Evolutionary conservation across 1,140 invertebrate species (phyloP).

Genomic region (Lethrus apterus): DNA sequence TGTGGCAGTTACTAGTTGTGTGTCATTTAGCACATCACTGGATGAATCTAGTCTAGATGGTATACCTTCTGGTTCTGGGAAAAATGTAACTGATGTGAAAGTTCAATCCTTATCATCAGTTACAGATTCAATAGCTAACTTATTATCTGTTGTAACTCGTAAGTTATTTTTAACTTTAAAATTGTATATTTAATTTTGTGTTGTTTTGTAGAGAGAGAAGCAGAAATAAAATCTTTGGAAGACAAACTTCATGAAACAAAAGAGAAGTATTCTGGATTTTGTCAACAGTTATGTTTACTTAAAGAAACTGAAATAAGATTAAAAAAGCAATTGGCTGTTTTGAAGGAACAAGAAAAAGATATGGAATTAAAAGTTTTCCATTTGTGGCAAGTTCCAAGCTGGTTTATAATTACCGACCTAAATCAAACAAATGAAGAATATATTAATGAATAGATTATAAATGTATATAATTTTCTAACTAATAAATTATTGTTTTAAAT

Average conservation of each 20-base stretch:
- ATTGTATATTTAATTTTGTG: not conserved
- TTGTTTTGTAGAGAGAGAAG: slow-evolving; percentile 34
- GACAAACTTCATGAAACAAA: slow-evolving; percentile 28
- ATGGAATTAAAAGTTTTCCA: slow-evolving; percentile 33
- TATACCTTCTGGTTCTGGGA: slow-evolving; percentile 15
- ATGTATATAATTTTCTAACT: no score
- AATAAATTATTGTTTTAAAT: no score
- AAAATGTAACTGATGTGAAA: slow-evolving; percentile 9
- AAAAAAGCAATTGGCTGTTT: slow-evolving; percentile 28
- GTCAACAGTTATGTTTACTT: slow-evolving; percentile 29
- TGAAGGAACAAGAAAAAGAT: slow-evolving; percentile 33
- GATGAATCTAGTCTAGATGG: slow-evolving; percentile 42
- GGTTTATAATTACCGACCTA: slow-evolving; percentile 33
- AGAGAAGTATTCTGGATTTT: slow-evolving; percentile 29
- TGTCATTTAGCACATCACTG: slow-evolving; percentile 33
- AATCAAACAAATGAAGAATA: slow-evolving; percentile 12
- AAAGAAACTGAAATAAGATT: slow-evolving; percentile 33
- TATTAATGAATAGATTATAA: slow-evolving; percentile 3
- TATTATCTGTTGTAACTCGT: slow-evolving; percentile 35
- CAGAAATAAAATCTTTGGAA: slow-evolving; percentile 33
- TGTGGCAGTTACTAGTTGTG: slow-evolving; percentile 18
- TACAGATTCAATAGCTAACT: slow-evolving; percentile 36
- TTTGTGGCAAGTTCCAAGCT: slow-evolving; percentile 38
- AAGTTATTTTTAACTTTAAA: slow-evolving; percentile 18
- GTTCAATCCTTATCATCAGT: slow-evolving; percentile 12